Percentiles rank a stretch among this genome's conserved stretches.
Conservation (phyloP, 1,140 invertebrate genomes). For the Caligus rogercresseyi region DNA sequence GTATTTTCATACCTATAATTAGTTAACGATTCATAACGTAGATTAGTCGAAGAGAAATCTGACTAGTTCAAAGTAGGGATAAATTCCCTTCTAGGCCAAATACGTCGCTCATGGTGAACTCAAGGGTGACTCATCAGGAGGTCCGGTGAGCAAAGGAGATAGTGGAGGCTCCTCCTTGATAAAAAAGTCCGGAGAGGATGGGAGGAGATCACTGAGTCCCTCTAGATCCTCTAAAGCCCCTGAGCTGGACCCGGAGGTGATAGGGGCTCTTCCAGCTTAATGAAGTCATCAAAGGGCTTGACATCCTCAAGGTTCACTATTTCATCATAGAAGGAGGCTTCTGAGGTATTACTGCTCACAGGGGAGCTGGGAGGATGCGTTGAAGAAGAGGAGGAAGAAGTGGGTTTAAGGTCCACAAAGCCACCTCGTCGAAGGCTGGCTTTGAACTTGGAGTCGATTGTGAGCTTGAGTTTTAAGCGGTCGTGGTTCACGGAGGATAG, state of each 20-base stretch:
- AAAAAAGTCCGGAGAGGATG: background rate
- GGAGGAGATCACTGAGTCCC: background rate
- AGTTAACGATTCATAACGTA: too few relatives aligned
- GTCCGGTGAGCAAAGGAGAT: background rate
- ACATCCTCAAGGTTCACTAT: background rate
- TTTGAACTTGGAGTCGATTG: conserved; percentile 38
- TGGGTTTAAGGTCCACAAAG: conserved; percentile 29
- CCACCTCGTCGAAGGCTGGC: conserved; percentile 21
- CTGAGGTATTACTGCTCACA: too few relatives aligned
- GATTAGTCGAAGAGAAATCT: too few relatives aligned
- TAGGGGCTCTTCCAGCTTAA: background rate
- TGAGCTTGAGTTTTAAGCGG: conserved; percentile 38
- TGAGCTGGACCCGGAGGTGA: background rate
- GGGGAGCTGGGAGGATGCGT: background rate
- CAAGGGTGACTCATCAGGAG: background rate
- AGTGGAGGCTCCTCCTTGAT: background rate
- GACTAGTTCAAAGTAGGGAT: too few relatives aligned
- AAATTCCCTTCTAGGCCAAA: background rate
- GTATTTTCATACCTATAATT: too few relatives aligned
- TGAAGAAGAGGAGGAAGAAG: background rate
- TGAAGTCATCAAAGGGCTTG: background rate
- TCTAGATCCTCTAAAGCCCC: background rate
- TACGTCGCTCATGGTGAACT: background rate
- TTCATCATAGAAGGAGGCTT: background rate
- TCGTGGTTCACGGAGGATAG: conserved; percentile 24